Evolutionary conservation across 2,113 vertebrate genomes (phyloP), one percentile per base, ranked within the genome.

Genomic region (Percopsis transmontana): DNA sequence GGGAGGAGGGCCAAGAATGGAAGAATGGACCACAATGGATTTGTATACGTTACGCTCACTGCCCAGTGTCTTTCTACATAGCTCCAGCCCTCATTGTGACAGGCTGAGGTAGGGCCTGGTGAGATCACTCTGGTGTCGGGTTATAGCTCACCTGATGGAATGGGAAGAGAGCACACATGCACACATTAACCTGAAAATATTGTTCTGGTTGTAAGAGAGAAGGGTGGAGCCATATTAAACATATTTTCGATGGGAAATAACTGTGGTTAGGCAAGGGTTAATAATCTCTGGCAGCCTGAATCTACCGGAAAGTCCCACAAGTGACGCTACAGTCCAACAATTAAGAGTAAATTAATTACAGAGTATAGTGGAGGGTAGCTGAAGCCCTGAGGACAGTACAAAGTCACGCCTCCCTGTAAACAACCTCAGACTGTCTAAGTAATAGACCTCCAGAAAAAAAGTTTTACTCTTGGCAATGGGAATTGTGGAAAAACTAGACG

Each of bases 301-400:
- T 83, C 65, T 77, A 80, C 84, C 67, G 87, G 90, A 91, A 92
- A 92, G 88, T 90, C 87, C 89, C 89, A 78, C 62, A 71, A 83
- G 82, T 90, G 81, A 90, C 71, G 80, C 85, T 85, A 83, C 74
- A 84, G 79, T 77, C 58, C 76, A 66, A 74, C 87, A 90, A 91
- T 92, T 87, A 91, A 84, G 84, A 81, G 85, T 86, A 87, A 85
- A 91, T 91, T 90, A 90, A 91, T 90, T 82, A 91, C 85, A 91
- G 81, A 87, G 86, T 55, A 33, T 33, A 77, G 83, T 70, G 74
- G 71, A 79, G 84, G 79, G 76, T 75, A 73, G 74, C 76, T 66
- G 62, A 66, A 82, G 82, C 23, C 74, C 77, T 52, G 71, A 77
- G 77, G 77, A 82, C 48, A 74, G 62, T 62, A 24, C 41, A 58